Evolutionary conservation across 2,888 invertebrate genomes (phyloP).

Genomic region (Rutpela maculata): DNA sequence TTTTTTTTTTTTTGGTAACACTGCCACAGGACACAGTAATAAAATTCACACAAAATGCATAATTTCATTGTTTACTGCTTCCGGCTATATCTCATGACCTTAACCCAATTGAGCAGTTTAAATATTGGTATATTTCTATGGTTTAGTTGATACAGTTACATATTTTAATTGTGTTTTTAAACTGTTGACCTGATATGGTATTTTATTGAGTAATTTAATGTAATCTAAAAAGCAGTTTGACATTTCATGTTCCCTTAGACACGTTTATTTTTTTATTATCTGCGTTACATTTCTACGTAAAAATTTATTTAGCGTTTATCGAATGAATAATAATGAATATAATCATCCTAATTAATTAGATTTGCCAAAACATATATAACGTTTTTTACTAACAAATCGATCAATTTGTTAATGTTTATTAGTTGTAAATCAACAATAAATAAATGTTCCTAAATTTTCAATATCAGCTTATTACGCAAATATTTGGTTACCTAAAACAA

Average conservation of each 20-base stretch:
- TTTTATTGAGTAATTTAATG: too few relatives aligned
- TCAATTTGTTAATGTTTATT: conserved; percentile 9
- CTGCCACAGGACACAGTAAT: too few relatives aligned
- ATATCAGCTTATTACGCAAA: conserved; percentile 9
- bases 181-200: too few relatives aligned
- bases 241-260: neutral
- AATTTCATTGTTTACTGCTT: too few relatives aligned
- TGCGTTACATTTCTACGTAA: neutral
- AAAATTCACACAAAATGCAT: too few relatives aligned
- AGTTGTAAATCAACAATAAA: conserved; percentile 29
- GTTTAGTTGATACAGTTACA: too few relatives aligned
- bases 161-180: too few relatives aligned
- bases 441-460: conserved; percentile 8
- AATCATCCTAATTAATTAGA: neutral
- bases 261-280: neutral
- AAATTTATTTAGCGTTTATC: neutral
- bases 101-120: too few relatives aligned
- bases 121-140: too few relatives aligned
- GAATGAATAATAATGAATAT: neutral
- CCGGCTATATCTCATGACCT: too few relatives aligned
- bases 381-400: conserved; percentile 2
- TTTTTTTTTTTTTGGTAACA: too few relatives aligned
- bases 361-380: neutral
- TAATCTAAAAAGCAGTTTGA: too few relatives aligned
- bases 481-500: conserved; percentile 24